A percentile compares a stretch with the other conserved stretches of the same genome.
Evolutionary conservation across 2,888 invertebrate species (phyloP).

Genomic region (Merodon equestris): DNA sequence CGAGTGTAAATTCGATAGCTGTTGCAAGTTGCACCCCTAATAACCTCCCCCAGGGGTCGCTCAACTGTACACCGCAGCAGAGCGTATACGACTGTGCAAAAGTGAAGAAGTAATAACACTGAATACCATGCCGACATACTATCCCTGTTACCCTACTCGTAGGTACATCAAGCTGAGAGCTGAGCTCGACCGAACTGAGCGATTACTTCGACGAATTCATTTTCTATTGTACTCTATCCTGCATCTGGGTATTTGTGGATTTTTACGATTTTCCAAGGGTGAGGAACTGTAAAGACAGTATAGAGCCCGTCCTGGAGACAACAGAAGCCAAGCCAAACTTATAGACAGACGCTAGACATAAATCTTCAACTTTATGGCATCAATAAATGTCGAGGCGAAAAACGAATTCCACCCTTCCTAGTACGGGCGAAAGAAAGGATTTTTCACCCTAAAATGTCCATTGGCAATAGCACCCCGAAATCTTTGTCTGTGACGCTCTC

Average conservation of each 20-base stretch:
- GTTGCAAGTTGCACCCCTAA: constrained; percentile 65
- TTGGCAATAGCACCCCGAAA: constrained; percentile 43
- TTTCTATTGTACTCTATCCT: constrained; percentile 35
- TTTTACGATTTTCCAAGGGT: constrained; percentile 58
- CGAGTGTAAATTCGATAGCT: constrained; percentile 65
- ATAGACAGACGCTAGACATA: constrained; percentile 72
- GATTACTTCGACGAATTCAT: constrained; percentile 42
- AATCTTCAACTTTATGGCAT: constrained; percentile 79
- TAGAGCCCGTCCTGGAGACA: constrained; percentile 35
- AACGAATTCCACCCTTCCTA: constrained; percentile 70
- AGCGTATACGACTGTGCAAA: neutral
- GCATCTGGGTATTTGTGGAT: constrained; percentile 16
- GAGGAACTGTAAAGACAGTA: constrained; percentile 5
- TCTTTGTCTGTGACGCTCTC: neutral
- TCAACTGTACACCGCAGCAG: constrained; percentile 9
- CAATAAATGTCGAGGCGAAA: constrained; percentile 78
- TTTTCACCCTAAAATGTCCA: constrained; percentile 50
- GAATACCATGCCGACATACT: constrained; percentile 34
- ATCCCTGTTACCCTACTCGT: too few species aligned
- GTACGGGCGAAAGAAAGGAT: constrained; percentile 48
- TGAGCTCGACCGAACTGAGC: constrained; percentile 38
- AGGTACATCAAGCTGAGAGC: neutral
- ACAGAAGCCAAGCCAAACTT: constrained; percentile 63
- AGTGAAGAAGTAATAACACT: constrained; percentile 51
- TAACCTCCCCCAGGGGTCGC: constrained; percentile 13